A percentile compares a stretch with the other conserved stretches of the same genome.
Evolutionary conservation across 1,140 invertebrate species (phyloP).

Genomic region (Trichogramma pretiosum): DNA sequence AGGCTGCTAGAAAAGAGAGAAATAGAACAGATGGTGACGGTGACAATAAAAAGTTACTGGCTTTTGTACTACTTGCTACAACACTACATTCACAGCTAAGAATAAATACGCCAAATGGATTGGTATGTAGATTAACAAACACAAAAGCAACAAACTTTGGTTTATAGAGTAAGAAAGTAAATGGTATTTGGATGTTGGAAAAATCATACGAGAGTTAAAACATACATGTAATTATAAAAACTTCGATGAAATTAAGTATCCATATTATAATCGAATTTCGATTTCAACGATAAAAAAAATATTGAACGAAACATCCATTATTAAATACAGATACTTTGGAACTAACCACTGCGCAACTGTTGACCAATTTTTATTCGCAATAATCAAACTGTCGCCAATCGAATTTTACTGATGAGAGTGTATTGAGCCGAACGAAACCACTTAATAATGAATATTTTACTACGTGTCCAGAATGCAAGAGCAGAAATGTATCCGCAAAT

Average conservation of each 20-base stretch:
- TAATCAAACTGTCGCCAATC: no score
- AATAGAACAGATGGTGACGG: constrained; percentile 47
- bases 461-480: constrained; percentile 27
- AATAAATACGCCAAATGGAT: constrained; percentile 41
- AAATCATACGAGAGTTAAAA: constrained; percentile 16
- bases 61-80: constrained; percentile 43
- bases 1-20: constrained; percentile 48
- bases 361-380: constrained; percentile 42
- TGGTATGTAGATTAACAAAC: constrained; percentile 41
- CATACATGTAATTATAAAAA: constrained; percentile 10
- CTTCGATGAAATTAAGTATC: no score
- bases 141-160: constrained; percentile 43
- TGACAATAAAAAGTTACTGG: constrained; percentile 43
- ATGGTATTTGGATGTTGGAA: no score
- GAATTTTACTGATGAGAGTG: no score
- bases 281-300: background rate
- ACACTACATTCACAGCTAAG: constrained; percentile 38
- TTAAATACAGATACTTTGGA: no score
- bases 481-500: constrained; percentile 33
- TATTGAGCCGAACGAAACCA: no score
- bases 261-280: background rate
- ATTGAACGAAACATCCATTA: background rate
- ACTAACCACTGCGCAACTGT: constrained; percentile 42
- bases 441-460: constrained; percentile 22
- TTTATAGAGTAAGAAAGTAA: constrained; percentile 11